Conservation (phyloP, 2,888 invertebrate species). For the Acanthopleura granulata region DNA sequence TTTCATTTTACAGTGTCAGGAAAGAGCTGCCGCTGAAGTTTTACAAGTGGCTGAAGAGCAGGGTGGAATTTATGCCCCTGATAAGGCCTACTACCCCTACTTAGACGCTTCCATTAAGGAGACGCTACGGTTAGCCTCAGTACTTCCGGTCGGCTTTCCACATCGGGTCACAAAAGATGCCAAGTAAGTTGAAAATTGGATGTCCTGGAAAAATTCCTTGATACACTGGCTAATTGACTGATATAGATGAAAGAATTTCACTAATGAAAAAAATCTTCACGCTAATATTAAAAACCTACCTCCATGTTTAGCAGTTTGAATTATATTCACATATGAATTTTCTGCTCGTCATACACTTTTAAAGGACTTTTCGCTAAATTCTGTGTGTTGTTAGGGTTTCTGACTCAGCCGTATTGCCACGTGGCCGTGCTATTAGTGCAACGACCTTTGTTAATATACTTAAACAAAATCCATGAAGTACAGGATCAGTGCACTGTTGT, state of each 20-base stretch:
- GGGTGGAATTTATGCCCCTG: slow-evolving; percentile 28
- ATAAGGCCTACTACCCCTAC: slow-evolving; percentile 27
- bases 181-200: slow-evolving; percentile 25
- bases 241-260: background rate
- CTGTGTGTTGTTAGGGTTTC: no score
- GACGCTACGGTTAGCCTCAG: slow-evolving; percentile 30
- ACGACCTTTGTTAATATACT: no score
- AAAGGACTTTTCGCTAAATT: no score
- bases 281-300: no score
- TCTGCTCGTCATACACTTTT: no score
- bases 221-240: background rate
- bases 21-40: slow-evolving; percentile 32
- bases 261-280: no score
- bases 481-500: no score
- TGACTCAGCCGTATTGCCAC: no score
- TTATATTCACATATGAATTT: no score
- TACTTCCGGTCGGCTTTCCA: slow-evolving; percentile 35
- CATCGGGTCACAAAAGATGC: slow-evolving; percentile 31
- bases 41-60: slow-evolving; percentile 10
- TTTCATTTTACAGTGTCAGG: slow-evolving; percentile 30
- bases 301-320: no score
- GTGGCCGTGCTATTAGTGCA: no score
- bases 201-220: background rate
- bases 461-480: no score
- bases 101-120: slow-evolving; percentile 36